These are phyloP conservation scores for Ypsolopha sequella DNA, from an alignment of 2,888 invertebrate genomes.

Conservation along the genomic window DNA sequence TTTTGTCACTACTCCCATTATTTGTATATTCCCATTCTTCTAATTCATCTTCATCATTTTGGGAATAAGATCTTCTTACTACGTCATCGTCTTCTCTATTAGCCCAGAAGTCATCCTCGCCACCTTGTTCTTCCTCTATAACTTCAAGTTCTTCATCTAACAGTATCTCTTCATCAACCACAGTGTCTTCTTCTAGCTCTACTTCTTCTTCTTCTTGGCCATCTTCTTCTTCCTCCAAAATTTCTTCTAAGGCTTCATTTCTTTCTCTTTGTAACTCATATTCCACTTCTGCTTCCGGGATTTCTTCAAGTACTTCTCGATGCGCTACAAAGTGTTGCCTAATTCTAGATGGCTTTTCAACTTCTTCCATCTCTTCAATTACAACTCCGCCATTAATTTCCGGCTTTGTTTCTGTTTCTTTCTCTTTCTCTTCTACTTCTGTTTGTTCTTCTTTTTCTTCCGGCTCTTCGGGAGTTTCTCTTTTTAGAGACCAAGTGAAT, in stretches of 20 bases:
- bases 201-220: constrained; percentile 9
- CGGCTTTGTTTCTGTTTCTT: constrained; percentile 12
- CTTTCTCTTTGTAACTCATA: constrained; percentile 50
- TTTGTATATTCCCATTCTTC: constrained; percentile 65
- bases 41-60: constrained; percentile 38
- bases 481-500: constrained; percentile 20
- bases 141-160: constrained; percentile 36
- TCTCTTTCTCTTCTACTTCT: constrained; percentile 9
- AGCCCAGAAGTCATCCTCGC: constrained; percentile 44
- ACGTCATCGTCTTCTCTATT: constrained; percentile 32
- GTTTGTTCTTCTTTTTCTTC: constrained; percentile 14
- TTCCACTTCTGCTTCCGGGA: constrained; percentile 53
- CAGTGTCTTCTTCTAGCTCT: constrained; percentile 12
- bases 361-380: constrained; percentile 17
- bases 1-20: constrained; percentile 18
- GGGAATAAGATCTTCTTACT: constrained; percentile 21
- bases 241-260: constrained; percentile 46
- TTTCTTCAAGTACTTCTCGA: constrained; percentile 57
- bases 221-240: constrained; percentile 56
- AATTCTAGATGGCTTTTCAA: constrained; percentile 26
- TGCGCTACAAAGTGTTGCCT: constrained; percentile 45
- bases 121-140: constrained; percentile 26
- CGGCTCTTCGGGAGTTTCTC: constrained; percentile 13
- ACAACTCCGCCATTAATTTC: constrained; percentile 7
- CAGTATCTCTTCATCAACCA: constrained; percentile 35